Base-by-base conservation (phyloP, 2,888 invertebrate genomes). In the Chirona hameri region DNA sequence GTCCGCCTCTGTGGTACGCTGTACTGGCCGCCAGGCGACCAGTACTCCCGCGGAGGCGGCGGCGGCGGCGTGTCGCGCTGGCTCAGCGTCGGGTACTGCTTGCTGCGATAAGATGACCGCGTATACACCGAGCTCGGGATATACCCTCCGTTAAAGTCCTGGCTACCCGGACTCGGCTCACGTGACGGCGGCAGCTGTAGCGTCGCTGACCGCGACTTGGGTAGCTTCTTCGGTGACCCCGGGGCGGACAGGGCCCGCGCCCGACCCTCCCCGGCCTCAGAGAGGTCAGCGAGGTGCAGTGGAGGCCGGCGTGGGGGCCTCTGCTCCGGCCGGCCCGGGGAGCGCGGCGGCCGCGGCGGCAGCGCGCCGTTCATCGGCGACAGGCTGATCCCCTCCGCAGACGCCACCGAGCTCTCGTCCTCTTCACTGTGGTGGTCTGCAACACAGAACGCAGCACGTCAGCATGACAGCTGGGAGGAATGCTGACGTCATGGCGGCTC, bases 1-100 rank as follows among this genome's bases (percentile, higher is more conserved):
- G 88, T 88, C 82, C 88, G 86, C 83, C 88, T 87, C 69, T 88
- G 88, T 81, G 87, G 87, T 29, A 89, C 86, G 85, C 88, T 88
- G 86, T 89, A 89, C 85, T 88, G 85, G 15, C 86, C 86, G 15
- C 86, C 85, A 21, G 85, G 91, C 89, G 85, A 83, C 82, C 85
- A 83, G 83, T 83, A 79, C 82, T 80, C 55, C 83, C 81, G 31
- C 83, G 84, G 29, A 83, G 82, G 21, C 82, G 81, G n/a, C 82
- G 81, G 31, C 81, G 84, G 18, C 27, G 39, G 46, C 27, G 55
- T 46, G 31, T 79, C 81, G 24, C 65, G 29, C 27, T 27, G 60
- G 24, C 65, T 76, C 15, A 88, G 86, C 24, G 88, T 88, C 4
- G 88, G 88, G 84, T 88, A 89, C 80, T 87, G 87, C 84, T 88